Evolutionary conservation across 2,113 vertebrate species (phyloP), one percentile per base, ranked within the genome.

Genomic region (Crocuta crocuta): DNA sequence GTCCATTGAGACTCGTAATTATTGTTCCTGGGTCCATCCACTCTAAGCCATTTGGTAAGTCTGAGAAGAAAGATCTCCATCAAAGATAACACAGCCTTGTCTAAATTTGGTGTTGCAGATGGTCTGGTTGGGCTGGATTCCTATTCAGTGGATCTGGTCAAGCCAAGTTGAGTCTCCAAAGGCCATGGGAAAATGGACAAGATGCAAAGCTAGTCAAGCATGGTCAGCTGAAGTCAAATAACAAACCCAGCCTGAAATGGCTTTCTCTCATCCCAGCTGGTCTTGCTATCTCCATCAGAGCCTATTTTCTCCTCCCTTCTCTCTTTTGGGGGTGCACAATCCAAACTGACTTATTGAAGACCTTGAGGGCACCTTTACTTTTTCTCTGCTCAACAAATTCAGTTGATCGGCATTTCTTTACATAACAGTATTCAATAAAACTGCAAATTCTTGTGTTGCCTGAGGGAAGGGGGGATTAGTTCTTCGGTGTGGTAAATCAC

Each of bases 1-100:
- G n/a, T 55, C 91, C 81, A n/a, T 26, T 7, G 35, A 91, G 45
- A 58, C 9, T 24, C 21, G n/a, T 66, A 65, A 33, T 55, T 15
- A 84, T 66, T 92, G 23, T 92, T 94, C 68, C 74, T 80, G 43
- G 17, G 45, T 95, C 55, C 50, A 73, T 68, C 80, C 53, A 91
- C 70, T n/a, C 10, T n/a, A 43, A 24, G 43, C 31, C 55, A 58
- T 80, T 96, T 91, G n/a, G 31, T 33, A 82, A 88, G 11, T 48
- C 55, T 92, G 81, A 89, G 26, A 70, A 97, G 31, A 55, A 39
- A 97, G 31, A 73, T 53, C 63, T 10, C 5, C 4, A 48, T 16
- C 15, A 10, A 26, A 1, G 43, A 65, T 4, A 16, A 71, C 2
- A 71, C 16, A 84, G 31, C 92, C 91, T 61, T 82, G 50, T 21